Evolutionary conservation across 2,888 invertebrate genomes (phyloP).

Genomic region (Lobophora halterata): DNA sequence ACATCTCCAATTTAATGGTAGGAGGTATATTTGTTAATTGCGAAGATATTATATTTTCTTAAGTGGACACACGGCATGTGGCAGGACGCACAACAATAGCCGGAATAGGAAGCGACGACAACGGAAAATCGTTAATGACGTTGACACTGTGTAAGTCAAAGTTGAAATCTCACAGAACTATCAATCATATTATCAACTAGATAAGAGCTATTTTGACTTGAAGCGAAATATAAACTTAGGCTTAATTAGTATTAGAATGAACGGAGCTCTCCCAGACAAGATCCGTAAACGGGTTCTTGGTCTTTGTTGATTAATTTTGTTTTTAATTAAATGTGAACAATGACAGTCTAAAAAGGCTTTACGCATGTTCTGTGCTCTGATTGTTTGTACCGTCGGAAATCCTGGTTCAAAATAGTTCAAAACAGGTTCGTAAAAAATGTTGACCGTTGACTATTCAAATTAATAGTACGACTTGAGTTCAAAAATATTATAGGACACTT

Average conservation of each 20-base stretch:
- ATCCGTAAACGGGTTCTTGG: constrained; percentile 68
- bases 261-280: constrained; percentile 60
- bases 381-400: constrained; percentile 58
- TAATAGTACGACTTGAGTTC: too few species aligned
- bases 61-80: constrained; percentile 47
- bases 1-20: too few species aligned
- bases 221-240: not conserved
- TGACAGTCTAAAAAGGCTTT: constrained; percentile 44
- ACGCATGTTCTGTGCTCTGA: constrained; percentile 54
- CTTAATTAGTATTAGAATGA: not conserved
- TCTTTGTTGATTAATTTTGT: constrained; percentile 51
- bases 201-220: constrained; percentile 2
- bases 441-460: too few species aligned
- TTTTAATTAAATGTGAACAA: constrained; percentile 53
- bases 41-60: constrained; percentile 2
- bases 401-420: constrained; percentile 59
- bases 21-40: not conserved
- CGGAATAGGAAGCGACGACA: constrained; percentile 76
- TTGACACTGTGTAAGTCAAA: constrained; percentile 21
- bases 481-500: too few species aligned
- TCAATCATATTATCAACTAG: not conserved
- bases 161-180: constrained; percentile 4
- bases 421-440: constrained; percentile 8
- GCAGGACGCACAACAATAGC: constrained; percentile 77
- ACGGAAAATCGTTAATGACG: constrained; percentile 56